These are phyloP conservation scores for Melospiza melodia DNA, from an alignment of 2,113 vertebrate genomes.

Conservation along the genomic window DNA sequence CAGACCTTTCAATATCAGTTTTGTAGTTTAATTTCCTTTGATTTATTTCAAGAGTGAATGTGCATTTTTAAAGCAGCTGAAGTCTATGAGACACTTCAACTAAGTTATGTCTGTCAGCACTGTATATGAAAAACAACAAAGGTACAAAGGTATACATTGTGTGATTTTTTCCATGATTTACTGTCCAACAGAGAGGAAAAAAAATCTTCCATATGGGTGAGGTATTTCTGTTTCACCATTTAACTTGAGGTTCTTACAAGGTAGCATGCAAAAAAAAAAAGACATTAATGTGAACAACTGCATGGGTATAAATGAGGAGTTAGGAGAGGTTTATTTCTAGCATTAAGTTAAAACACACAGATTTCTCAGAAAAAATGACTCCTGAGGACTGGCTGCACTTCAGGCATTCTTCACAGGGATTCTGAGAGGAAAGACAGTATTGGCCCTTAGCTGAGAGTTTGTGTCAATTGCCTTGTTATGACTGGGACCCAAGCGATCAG, in stretches of 20 bases:
- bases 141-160: background rate
- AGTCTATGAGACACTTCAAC: background rate
- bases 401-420: background rate
- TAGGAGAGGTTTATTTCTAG: background rate
- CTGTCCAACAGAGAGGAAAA: background rate
- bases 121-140: background rate
- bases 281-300: accelerated
- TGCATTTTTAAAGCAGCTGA: background rate
- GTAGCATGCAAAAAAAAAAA: background rate
- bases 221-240: background rate
- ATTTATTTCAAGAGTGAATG: background rate
- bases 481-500: background rate
- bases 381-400: background rate
- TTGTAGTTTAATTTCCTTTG: background rate
- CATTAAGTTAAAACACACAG: background rate
- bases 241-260: background rate
- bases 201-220: background rate
- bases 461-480: background rate
- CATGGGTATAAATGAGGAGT: background rate
- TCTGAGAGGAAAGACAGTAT: background rate
- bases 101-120: background rate
- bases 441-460: background rate
- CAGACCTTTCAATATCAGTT: background rate
- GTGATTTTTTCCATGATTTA: background rate
- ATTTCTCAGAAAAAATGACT: background rate